A percentile compares a stretch with the other conserved stretches of the same genome.
Conservation (phyloP, 2,888 invertebrate species). For the Phrixothrix hirtus region DNA sequence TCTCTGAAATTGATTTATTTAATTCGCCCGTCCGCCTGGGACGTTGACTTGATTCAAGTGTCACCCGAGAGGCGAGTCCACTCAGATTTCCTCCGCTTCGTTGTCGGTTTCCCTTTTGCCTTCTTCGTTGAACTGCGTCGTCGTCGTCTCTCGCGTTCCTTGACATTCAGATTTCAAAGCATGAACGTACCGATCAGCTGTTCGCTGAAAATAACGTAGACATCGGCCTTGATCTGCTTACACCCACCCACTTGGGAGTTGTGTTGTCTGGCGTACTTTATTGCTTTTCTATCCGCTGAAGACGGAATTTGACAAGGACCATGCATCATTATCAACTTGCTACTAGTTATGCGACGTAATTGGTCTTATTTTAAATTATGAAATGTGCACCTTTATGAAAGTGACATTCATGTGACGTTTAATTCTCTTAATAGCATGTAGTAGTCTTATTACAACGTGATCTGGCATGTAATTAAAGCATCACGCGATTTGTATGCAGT, state of each 20-base stretch:
- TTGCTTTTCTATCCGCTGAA: slow-evolving; percentile 12
- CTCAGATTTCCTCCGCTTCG: slow-evolving; percentile 21
- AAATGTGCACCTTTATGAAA: slow-evolving; percentile 22
- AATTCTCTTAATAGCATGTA: slow-evolving; percentile 35
- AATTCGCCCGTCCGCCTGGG: slow-evolving; percentile 35
- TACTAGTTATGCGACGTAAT: slow-evolving; percentile 15
- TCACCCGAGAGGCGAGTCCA: slow-evolving; percentile 28
- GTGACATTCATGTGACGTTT: slow-evolving; percentile 26
- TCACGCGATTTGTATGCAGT: slow-evolving; percentile 37
- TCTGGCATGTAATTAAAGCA: slow-evolving; percentile 38
- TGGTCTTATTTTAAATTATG: slow-evolving; percentile 8
- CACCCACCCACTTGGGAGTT: slow-evolving; percentile 13
- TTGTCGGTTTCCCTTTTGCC: slow-evolving; percentile 18
- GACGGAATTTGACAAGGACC: background rate
- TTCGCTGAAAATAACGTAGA: slow-evolving; percentile 38
- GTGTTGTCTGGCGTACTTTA: slow-evolving; percentile 25
- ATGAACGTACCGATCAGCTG: slow-evolving; percentile 36
- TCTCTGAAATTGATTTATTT: slow-evolving; percentile 38
- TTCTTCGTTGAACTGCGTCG: slow-evolving; percentile 16
- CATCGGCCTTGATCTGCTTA: slow-evolving; percentile 37
- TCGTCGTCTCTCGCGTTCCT: slow-evolving; percentile 24
- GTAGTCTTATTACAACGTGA: slow-evolving; percentile 34
- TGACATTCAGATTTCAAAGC: slow-evolving; percentile 36
- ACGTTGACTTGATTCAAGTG: slow-evolving; percentile 37
- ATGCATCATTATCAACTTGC: slow-evolving; percentile 4